A percentile compares a stretch with the other conserved stretches of the same genome.
These are phyloP conservation scores for Megamerina dolium DNA, from an alignment of 2,888 invertebrate species.

Conservation along the genomic window DNA sequence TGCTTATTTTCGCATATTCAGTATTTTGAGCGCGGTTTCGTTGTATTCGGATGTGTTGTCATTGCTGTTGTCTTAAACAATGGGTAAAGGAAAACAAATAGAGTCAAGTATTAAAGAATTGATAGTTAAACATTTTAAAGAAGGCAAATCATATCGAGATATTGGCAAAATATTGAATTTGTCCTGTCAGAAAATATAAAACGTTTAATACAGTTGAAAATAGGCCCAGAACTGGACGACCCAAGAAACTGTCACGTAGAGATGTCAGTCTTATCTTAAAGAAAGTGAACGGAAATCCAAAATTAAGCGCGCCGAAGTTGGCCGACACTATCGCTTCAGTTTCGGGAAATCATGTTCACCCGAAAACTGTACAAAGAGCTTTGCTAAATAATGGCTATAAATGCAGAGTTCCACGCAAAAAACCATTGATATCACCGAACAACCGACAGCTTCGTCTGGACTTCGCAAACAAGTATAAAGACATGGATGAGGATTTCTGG, in stretches of 20 bases:
- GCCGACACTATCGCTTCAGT: conserved; percentile 4
- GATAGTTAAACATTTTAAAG: not conserved
- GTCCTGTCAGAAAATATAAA: conserved; percentile 8
- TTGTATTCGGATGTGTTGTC: no score
- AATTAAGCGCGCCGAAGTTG: conserved; percentile 9
- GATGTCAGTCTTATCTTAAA: conserved; percentile 5
- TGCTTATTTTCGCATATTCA: no score
- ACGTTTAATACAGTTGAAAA: conserved; percentile 6
- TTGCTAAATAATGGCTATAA: conserved; percentile 1
- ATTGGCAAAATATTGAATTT: not conserved
- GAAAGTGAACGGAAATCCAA: conserved; percentile 6
- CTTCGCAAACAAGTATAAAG: conserved; percentile 1
- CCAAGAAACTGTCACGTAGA: conserved; percentile 4
- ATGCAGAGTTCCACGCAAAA: conserved; percentile 2
- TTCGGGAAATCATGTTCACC: conserved; percentile 7
- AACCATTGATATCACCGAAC: not conserved
- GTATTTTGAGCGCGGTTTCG: no score
- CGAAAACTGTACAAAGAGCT: conserved; percentile 7
- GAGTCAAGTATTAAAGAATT: not conserved
- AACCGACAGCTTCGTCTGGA: not conserved
- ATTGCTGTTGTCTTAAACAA: no score
- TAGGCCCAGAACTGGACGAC: conserved; percentile 8
- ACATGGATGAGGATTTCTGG: not conserved
- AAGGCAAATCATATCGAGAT: not conserved
- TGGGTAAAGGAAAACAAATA: not conserved